A percentile compares a stretch with the other conserved stretches of the same genome.
Evolutionary conservation across 2,888 invertebrate genomes (phyloP).

Genomic region (Fissipunctia ypsillon): DNA sequence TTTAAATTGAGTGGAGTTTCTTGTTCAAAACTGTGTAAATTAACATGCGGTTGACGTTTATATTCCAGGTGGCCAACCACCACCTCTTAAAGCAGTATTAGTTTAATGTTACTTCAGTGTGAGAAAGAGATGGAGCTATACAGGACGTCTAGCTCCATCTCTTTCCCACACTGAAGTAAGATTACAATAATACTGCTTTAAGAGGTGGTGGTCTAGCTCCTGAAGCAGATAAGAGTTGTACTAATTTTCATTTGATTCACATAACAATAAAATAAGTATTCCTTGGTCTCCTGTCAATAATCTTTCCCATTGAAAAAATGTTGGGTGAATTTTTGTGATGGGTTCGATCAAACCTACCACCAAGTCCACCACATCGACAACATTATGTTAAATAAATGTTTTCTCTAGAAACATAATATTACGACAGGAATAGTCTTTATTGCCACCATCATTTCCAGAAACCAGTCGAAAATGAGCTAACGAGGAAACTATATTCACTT

Average conservation of each 20-base stretch:
- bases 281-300: neutral
- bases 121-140: too few relatives aligned
- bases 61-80: too few relatives aligned
- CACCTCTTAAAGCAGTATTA: too few relatives aligned
- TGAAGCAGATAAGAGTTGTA: neutral
- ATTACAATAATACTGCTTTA: too few relatives aligned
- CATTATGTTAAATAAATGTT: neutral
- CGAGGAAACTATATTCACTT: neutral
- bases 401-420: too few relatives aligned
- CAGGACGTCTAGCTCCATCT: too few relatives aligned
- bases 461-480: neutral
- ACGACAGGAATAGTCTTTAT: neutral
- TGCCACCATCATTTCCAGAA: neutral
- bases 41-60: neutral
- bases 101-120: too few relatives aligned
- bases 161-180: too few relatives aligned
- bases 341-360: neutral
- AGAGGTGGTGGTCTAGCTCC: too few relatives aligned
- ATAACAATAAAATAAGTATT: neutral
- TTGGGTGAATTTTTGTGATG: neutral
- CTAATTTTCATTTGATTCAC: slow-evolving; percentile 1
- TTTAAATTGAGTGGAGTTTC: neutral
- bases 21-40: neutral
- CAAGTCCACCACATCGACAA: neutral
- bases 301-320: neutral